These are phyloP conservation scores for Brassicogethes aeneus DNA, from an alignment of 2,888 invertebrate genomes.

Conservation along the genomic window DNA sequence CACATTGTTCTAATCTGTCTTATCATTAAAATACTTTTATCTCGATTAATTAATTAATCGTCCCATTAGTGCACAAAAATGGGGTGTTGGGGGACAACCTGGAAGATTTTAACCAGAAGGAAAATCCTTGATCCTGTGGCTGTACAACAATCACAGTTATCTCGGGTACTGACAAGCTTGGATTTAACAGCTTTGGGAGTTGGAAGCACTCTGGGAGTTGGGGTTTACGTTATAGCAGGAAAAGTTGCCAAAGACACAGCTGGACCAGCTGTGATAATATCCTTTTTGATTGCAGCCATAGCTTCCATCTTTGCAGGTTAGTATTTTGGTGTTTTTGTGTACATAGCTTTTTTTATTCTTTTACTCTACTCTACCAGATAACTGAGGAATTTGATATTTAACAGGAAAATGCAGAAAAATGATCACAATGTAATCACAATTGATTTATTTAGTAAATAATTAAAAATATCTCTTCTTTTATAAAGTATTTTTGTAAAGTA, in stretches of 20 bases:
- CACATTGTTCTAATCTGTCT: too few species aligned
- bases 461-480: too few species aligned
- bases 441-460: too few species aligned
- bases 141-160: slow-evolving; percentile 42
- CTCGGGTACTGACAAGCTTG: slow-evolving; percentile 66
- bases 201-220: slow-evolving; percentile 79
- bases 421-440: too few species aligned
- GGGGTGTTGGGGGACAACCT: slow-evolving; percentile 27
- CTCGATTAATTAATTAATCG: too few species aligned
- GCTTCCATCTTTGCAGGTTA: slow-evolving; percentile 83
- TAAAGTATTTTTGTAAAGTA: too few species aligned
- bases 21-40: too few species aligned
- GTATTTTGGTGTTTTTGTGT: slow-evolving; percentile 11
- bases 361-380: too few species aligned
- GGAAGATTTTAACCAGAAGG: slow-evolving; percentile 34
- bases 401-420: too few species aligned
- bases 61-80: too few species aligned
- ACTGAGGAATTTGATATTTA: too few species aligned
- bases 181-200: slow-evolving; percentile 78
- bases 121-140: slow-evolving; percentile 33
- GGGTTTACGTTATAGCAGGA: slow-evolving; percentile 83
- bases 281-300: slow-evolving; percentile 78
- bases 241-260: slow-evolving; percentile 71
- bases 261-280: slow-evolving; percentile 78
- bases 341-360: neutral